A percentile compares a stretch with the other conserved stretches of the same genome.
Evolutionary conservation across 2,113 vertebrate species (phyloP).

Genomic region (Cardinalis cardinalis): DNA sequence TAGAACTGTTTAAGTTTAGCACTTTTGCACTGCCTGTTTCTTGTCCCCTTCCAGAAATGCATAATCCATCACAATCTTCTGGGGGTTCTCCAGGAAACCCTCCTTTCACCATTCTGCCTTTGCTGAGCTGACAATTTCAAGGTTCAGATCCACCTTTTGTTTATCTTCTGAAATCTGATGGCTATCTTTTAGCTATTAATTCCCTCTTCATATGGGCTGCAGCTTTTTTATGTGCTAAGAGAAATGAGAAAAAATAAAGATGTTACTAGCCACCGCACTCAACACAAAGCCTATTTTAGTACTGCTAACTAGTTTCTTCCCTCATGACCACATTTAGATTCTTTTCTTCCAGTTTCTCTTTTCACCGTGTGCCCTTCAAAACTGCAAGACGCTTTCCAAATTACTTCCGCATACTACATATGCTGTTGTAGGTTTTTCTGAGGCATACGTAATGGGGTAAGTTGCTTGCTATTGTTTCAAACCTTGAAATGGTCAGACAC

Average conservation of each 20-base stretch:
- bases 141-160: slow-evolving; percentile 33
- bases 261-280: not conserved
- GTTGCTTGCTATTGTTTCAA: slow-evolving; percentile 11
- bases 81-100: slow-evolving; percentile 5
- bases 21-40: slow-evolving; percentile 7
- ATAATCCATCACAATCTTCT: slow-evolving; percentile 36
- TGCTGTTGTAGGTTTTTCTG: slow-evolving; percentile 1
- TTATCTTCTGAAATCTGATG: slow-evolving; percentile 49
- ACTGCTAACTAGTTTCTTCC: not conserved
- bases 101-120: slow-evolving; percentile 42
- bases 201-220: slow-evolving; percentile 10
- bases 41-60: not conserved
- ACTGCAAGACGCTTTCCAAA: slow-evolving; percentile 27
- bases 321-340: not conserved
- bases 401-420: slow-evolving; percentile 22
- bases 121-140: slow-evolving; percentile 30
- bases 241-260: slow-evolving; percentile 45
- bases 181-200: slow-evolving; percentile 33
- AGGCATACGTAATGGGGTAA: not conserved
- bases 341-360: not conserved
- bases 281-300: not conserved
- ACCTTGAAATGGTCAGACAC: not conserved
- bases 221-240: slow-evolving; percentile 45
- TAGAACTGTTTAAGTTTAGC: slow-evolving; percentile 11
- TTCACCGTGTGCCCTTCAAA: not conserved